Evolutionary conservation across 2,888 invertebrate genomes (phyloP).

Genomic region (Nycteola revayana): DNA sequence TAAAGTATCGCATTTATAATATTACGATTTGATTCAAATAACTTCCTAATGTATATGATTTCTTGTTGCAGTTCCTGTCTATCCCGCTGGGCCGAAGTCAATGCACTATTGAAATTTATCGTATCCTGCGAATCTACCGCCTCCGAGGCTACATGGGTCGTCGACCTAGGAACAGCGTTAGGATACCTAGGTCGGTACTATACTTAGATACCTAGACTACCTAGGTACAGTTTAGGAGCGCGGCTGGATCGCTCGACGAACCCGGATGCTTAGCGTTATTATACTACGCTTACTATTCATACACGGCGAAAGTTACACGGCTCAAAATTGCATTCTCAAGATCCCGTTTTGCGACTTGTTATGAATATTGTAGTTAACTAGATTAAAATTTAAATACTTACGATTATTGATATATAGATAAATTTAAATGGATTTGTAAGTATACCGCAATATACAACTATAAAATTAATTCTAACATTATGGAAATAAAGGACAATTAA

Average conservation of each 20-base stretch:
- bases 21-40: no score
- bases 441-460: no score
- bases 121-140: conserved; percentile 76
- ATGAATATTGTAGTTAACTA: no score
- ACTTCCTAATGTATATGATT: conserved; percentile 26
- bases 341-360: no score
- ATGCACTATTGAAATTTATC: conserved; percentile 79
- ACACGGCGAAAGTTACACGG: not conserved
- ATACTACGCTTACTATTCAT: conserved; percentile 13
- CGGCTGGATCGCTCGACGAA: conserved; percentile 60
- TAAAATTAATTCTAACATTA: no score
- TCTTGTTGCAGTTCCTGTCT: conserved; percentile 40
- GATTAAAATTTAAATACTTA: no score
- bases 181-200: conserved; percentile 58
- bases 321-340: no score
- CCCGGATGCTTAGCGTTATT: conserved; percentile 47
- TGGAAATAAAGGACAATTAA: no score
- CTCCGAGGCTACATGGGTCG: conserved; percentile 63
- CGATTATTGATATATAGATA: no score
- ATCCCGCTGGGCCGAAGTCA: conserved; percentile 54
- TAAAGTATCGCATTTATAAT: no score
- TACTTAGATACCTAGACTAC: not conserved
- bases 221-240: conserved; percentile 46
- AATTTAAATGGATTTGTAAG: no score
- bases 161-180: conserved; percentile 69